These are phyloP conservation scores for Alca torda DNA, from an alignment of 2,797 vertebrate species.

Conservation along the genomic window DNA sequence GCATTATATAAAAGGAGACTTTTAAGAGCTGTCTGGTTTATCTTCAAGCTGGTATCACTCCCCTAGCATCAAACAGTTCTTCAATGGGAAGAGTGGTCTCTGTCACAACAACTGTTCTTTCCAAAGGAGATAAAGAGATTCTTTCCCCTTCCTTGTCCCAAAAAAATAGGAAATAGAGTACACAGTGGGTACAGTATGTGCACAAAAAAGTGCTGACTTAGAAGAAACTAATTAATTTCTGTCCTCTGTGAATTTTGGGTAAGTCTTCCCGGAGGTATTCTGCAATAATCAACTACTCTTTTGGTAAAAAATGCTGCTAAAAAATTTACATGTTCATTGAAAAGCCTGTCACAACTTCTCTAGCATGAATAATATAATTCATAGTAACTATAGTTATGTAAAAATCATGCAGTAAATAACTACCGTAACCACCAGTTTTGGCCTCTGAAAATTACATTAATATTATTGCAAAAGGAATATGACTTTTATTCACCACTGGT, in stretches of 20 bases:
- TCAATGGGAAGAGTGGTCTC: background rate
- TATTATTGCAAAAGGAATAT: background rate
- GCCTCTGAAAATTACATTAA: background rate
- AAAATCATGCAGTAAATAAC: background rate
- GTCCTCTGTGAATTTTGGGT: background rate
- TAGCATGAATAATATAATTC: background rate
- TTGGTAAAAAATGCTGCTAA: background rate
- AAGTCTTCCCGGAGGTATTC: background rate
- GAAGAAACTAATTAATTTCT: background rate
- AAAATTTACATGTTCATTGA: background rate
- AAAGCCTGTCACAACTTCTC: background rate
- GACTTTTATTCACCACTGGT: background rate
- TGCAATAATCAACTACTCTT: background rate
- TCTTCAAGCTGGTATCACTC: background rate
- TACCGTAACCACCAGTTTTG: background rate
- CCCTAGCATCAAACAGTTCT: background rate
- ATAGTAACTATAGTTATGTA: background rate
- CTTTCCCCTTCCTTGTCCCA: background rate
- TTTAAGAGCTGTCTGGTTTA: background rate
- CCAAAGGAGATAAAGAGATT: background rate
- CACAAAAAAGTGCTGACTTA: background rate
- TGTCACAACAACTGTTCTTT: background rate
- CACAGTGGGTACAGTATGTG: background rate
- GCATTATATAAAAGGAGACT: background rate
- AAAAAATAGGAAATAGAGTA: background rate